Percentiles rank a stretch among this genome's conserved stretches.
These are phyloP conservation scores for Alaudala cheleensis DNA, from an alignment of 2,113 vertebrate genomes.

Conservation along the genomic window DNA sequence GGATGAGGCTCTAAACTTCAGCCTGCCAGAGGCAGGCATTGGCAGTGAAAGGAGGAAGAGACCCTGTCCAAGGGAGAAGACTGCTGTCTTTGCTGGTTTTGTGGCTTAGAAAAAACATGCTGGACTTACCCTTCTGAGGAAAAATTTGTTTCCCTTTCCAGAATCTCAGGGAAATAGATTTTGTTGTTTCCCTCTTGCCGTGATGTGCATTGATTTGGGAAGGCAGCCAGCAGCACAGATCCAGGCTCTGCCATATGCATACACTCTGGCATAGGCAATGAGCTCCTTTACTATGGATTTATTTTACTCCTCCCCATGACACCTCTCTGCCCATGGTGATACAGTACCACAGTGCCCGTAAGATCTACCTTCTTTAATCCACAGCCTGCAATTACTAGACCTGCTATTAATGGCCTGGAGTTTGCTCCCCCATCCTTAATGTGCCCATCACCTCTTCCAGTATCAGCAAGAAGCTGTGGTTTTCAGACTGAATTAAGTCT, in stretches of 20 bases:
- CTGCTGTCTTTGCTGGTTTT: background rate
- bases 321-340: background rate
- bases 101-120: background rate
- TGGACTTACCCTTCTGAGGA: background rate
- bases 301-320: background rate
- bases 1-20: background rate
- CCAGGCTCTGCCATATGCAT: background rate
- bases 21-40: background rate
- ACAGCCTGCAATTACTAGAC: background rate
- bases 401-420: background rate
- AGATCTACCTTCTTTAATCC: background rate
- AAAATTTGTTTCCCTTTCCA: background rate
- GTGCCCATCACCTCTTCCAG: background rate
- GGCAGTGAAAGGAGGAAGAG: background rate
- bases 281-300: constrained; percentile 12
- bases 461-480: background rate
- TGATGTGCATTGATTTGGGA: background rate
- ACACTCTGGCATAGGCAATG: background rate
- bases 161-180: background rate
- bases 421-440: background rate
- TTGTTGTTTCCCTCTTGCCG: background rate
- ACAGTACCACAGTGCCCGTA: background rate
- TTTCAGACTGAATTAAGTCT: background rate
- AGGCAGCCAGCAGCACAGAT: background rate
- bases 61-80: background rate